Evolutionary conservation across 2,888 invertebrate species (phyloP).

Genomic region (Drosophila leonis): DNA sequence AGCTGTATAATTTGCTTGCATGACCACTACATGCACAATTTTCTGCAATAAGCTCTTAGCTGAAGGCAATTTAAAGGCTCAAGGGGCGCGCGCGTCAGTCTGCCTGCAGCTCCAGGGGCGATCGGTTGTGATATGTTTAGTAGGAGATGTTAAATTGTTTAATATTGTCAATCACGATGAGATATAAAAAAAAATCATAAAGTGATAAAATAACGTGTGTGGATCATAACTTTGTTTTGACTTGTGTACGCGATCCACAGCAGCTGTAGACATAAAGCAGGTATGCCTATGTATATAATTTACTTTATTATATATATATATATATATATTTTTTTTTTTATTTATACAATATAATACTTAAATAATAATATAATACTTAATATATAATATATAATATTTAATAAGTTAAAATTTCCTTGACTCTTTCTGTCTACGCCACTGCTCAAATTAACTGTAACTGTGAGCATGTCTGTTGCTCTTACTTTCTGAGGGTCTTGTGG

Average conservation of each 20-base stretch:
- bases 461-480: constrained; percentile 25
- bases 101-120: not conserved
- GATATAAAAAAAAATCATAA: too few relatives aligned
- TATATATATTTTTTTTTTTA: too few relatives aligned
- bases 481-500: constrained; percentile 57
- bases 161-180: too few relatives aligned
- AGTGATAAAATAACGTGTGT: too few relatives aligned
- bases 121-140: not conserved
- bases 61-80: not conserved
- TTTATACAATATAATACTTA: too few relatives aligned
- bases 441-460: constrained; percentile 18
- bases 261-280: not conserved
- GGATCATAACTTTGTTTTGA: not conserved
- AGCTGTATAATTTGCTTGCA: not conserved
- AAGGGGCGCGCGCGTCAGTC: not conserved
- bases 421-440: constrained; percentile 22
- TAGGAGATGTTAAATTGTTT: not conserved
- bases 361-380: too few relatives aligned
- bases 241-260: not conserved
- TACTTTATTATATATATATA: too few relatives aligned
- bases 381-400: too few relatives aligned
- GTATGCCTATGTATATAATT: too few relatives aligned
- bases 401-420: not conserved
- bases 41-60: not conserved
- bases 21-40: not conserved